Percentiles rank a stretch among this genome's conserved stretches.
phyloP scores from a whole-genome alignment of 2,113 vertebrate species.

The Anthoscopus minutus region DNA sequence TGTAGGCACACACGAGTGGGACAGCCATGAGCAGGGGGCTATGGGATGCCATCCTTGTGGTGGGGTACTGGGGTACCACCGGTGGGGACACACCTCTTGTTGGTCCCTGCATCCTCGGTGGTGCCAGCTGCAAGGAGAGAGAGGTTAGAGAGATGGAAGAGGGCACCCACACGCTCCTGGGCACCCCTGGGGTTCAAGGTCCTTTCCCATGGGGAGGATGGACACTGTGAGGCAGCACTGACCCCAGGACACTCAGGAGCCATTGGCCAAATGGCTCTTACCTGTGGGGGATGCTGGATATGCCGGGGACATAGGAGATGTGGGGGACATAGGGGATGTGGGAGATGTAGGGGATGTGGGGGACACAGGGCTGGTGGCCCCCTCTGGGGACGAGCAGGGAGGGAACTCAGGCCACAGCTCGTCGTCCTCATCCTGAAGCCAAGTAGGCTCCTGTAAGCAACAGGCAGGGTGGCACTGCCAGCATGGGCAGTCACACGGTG shows the following conservation, averaged over 20 bases:
- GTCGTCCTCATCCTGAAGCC: conserved; percentile 13
- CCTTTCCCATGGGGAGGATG: neutral
- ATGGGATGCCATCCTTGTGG: neutral
- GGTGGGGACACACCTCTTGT: neutral
- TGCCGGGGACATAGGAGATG: neutral
- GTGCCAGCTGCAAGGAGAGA: neutral
- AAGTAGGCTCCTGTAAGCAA: neutral
- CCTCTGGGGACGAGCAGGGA: conserved; percentile 42
- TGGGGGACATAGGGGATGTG: neutral
- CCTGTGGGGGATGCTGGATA: conserved; percentile 1
- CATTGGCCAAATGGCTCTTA: neutral
- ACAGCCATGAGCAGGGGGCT: neutral
- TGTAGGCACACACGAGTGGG: neutral
- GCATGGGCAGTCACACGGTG: neutral
- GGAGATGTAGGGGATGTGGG: neutral
- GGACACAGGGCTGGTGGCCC: neutral
- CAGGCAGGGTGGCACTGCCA: neutral
- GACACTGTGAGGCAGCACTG: neutral
- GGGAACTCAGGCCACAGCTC: conserved; percentile 43
- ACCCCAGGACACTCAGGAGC: neutral
- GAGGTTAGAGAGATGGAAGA: neutral
- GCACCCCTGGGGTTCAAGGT: neutral
- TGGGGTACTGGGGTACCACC: too few relatives aligned
- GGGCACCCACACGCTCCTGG: accelerated
- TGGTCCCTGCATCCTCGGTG: neutral